Base-by-base conservation (phyloP, 37 sponge, comb jelly and placozoan species). In the Hexactinellida sp. region DNA sequence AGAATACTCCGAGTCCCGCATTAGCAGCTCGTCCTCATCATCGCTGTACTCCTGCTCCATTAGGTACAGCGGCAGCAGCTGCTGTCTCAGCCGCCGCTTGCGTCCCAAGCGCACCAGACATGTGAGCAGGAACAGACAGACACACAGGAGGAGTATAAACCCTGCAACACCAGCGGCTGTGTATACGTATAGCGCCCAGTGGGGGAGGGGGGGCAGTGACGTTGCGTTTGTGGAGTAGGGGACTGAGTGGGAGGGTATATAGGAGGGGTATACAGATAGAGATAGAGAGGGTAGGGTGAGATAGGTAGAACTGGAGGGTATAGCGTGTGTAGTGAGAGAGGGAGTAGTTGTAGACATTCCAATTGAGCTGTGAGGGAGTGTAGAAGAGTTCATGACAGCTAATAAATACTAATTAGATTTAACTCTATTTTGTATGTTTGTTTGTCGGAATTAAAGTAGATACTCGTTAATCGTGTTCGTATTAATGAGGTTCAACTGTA, bases 21-120 rank as follows among this genome's bases (percentile, higher is more conserved):
- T 23, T 10, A 63, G 34, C 76, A 63, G 25, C 30, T 63, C 76
- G 34, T 63, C 76, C 76, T 63, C 76, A 7, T 63, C 76, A n/a
- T 63, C 76, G 34, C 76, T 63, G 76, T 63, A 63, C 76, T 63
- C 76, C 76, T 63, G 76, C 5, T 63, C 76, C 76, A 63, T 63
- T 3, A 21, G 76, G 34, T 63, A 63, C 19, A 63, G 76, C 3
- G 76, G 76, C 19, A 63, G 76, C 32, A 63, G 76, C 34, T 63
- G 76, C 76, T 63, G 76, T n/a, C 13, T 63, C 32, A 25, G 76
- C 5, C 30, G 21, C 34, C 76, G 3, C 28, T n/a, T 7, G 76
- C 76, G 76, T 10, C 76, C 76, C 76, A n/a, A 7, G 13, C 76
- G 76, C 1, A 63, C 13, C 32, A 63, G 76, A 63, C 76, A 63